Evolutionary conservation across 2,797 vertebrate genomes (phyloP), one percentile per base, ranked within the genome.

Genomic region (Pangasius macronema): DNA sequence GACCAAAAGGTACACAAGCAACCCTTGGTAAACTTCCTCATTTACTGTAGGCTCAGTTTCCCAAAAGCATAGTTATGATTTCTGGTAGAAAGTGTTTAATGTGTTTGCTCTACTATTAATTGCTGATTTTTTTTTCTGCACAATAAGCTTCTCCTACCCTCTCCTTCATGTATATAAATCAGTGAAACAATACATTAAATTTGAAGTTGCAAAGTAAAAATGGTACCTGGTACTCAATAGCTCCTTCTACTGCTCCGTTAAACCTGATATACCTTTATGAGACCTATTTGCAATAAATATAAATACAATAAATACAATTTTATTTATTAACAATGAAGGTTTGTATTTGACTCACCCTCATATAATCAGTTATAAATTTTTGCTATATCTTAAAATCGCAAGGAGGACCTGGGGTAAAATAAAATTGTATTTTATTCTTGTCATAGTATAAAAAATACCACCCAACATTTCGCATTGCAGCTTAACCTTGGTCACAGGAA

Each of bases 1-100:
- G 49, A 82, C 42, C 57, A 73, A 72, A 68, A 86, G 80, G 42
- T 53, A 57, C 83, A 87, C 36, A 63, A 82, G 36, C 30, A 72
- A 63, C 9, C 20, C 33, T 13, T 39, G 5, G 33, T 46, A 75
- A 27, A 55, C 33, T 76, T 51, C 65, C 81, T 39, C 24, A 27
- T 68, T 83, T 68, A 83, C 10, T 83, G 46, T 68, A 53, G 20
- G 39, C 59, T n/a, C 18, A 63, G 24, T 63, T 63, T 61, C 20
- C 11, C 36, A 42, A 61, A 42, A 42, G 61, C 20, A 67, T 49
- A 6, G 61, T 24, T 33, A 68, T 30, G 27, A n/a, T 30, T 24
- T 65, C 9, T 46, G 7, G 6, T 22, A 30, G 61, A 33, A 1
- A 67, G 20, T 83, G 82, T 51, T 83, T 53, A 53, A 30, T 83